A percentile compares a stretch with the other conserved stretches of the same genome.
Conservation (phyloP, 2,888 invertebrate species). For the Phaonia tiefii region DNA sequence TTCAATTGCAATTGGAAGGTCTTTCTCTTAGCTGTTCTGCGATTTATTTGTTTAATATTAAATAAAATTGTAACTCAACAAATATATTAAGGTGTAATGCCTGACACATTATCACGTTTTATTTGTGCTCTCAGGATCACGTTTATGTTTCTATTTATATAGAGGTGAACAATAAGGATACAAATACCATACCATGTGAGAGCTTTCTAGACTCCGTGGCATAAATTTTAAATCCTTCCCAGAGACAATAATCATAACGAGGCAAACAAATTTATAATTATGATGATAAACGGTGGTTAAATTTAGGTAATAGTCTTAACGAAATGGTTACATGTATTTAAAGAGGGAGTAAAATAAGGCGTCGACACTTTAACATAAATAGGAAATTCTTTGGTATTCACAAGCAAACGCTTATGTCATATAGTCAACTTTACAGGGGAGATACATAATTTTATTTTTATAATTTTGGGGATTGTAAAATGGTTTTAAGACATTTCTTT, state of each 20-base stretch:
- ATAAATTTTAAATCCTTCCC: background rate
- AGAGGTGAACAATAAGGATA: background rate
- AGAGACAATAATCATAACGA: background rate
- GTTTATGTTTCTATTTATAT: background rate
- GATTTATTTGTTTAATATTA: constrained; percentile 71
- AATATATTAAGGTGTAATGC: constrained; percentile 41
- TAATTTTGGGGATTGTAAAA: too few relatives aligned
- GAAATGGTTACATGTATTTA: too few relatives aligned
- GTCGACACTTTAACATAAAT: too few relatives aligned
- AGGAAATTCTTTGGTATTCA: too few relatives aligned
- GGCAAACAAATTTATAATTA: background rate
- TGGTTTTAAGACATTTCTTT: too few relatives aligned
- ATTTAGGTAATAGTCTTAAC: too few relatives aligned
- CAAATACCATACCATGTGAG: background rate
- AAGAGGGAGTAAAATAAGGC: too few relatives aligned
- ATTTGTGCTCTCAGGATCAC: background rate
- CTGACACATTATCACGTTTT: constrained; percentile 14
- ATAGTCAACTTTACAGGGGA: too few relatives aligned
- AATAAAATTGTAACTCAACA: constrained; percentile 61
- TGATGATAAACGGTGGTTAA: too few relatives aligned
- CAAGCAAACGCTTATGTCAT: too few relatives aligned
- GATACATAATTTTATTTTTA: too few relatives aligned
- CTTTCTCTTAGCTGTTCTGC: constrained; percentile 54
- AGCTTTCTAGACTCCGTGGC: background rate
- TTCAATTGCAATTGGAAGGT: background rate